Percentiles rank a stretch among this genome's conserved stretches.
phyloP scores from a whole-genome alignment of 2,797 vertebrate species.

The Sebastes taczanowskii region DNA sequence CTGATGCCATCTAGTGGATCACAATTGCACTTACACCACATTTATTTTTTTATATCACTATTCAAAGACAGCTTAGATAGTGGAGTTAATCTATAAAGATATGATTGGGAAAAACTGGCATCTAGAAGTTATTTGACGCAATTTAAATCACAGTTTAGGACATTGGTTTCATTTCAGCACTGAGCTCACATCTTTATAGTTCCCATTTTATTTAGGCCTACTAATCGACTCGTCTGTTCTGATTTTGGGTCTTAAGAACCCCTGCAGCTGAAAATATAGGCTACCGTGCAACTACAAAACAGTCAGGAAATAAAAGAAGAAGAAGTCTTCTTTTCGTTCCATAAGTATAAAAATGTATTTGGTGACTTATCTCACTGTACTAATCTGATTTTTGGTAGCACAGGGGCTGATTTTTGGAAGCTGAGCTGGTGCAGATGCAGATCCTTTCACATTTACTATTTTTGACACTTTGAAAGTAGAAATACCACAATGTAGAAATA shows the following conservation, averaged over 20 bases:
- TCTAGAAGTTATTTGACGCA: neutral
- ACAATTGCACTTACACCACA: neutral
- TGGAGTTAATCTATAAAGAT: neutral
- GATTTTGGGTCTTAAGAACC: neutral
- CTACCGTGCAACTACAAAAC: no score
- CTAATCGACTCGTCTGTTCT: neutral
- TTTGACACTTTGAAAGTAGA: neutral
- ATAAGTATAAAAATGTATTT: neutral
- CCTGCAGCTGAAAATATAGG: neutral
- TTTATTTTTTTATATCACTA: neutral
- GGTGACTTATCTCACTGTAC: neutral
- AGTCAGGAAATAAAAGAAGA: no score
- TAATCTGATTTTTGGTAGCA: neutral
- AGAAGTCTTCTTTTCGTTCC: neutral
- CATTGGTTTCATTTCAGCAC: neutral
- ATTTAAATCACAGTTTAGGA: neutral
- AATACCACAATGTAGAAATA: no score
- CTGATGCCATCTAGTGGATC: conserved; percentile 61
- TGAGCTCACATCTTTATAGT: neutral
- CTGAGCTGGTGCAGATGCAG: neutral
- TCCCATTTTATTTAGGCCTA: no score
- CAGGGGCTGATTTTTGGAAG: neutral
- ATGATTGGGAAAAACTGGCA: neutral
- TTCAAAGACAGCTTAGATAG: neutral
- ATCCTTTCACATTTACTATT: neutral